These are phyloP conservation scores for Myotis davidii DNA, from an alignment of 2,113 vertebrate species.

Conservation along the genomic window DNA sequence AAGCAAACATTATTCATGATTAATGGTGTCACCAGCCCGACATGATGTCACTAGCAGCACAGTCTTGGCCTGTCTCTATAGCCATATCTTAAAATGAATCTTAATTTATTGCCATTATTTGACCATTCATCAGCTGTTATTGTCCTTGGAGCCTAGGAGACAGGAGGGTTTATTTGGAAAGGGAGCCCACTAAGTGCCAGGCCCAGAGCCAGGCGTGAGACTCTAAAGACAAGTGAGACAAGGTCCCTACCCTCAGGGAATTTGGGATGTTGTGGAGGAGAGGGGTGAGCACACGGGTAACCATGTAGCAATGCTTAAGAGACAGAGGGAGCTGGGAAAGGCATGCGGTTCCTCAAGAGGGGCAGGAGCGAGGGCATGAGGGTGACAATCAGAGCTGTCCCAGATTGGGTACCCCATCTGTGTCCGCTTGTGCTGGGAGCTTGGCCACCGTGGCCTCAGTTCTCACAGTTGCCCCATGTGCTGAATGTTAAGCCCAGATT, in stretches of 20 bases:
- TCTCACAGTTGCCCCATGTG: neutral
- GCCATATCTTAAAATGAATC: slow-evolving; percentile 33
- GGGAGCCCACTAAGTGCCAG: neutral
- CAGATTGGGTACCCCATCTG: neutral
- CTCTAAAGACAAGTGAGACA: neutral
- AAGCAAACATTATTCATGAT: slow-evolving; percentile 22
- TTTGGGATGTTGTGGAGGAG: neutral
- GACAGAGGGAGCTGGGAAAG: neutral
- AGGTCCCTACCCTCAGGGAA: neutral
- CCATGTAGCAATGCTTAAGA: neutral
- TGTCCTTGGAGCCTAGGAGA: slow-evolving; percentile 16
- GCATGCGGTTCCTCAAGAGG: neutral
- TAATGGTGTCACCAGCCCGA: neutral
- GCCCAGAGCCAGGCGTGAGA: neutral
- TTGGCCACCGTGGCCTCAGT: neutral
- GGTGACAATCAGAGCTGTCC: neutral
- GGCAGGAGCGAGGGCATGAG: neutral
- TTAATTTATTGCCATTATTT: slow-evolving; percentile 43
- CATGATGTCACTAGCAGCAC: slow-evolving; percentile 61
- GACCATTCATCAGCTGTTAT: neutral
- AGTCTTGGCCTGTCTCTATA: slow-evolving; percentile 31
- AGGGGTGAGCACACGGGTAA: neutral
- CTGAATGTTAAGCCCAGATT: too few species aligned
- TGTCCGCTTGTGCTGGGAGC: neutral
- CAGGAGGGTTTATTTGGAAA: slow-evolving; percentile 24